Percentiles rank a stretch among this genome's conserved stretches.
Evolutionary conservation across 2,113 vertebrate genomes (phyloP).

Genomic region (Oophaga pumilio): DNA sequence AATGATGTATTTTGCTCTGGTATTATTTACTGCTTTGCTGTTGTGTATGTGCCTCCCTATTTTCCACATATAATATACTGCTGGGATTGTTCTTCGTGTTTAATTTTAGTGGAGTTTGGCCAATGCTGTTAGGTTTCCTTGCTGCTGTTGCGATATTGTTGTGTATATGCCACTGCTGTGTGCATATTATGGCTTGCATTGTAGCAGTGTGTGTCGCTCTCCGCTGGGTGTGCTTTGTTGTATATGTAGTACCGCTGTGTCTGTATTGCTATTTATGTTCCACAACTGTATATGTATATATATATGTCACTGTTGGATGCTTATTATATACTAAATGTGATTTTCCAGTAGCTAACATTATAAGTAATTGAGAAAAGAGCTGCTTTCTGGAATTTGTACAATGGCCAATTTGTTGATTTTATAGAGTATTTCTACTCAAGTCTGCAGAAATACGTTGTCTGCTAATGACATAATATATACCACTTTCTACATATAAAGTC

Average conservation of each 20-base stretch:
- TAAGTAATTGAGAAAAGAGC: conserved; percentile 11
- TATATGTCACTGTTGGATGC: conserved; percentile 6
- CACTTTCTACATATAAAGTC: too few species aligned
- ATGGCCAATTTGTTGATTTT: conserved; percentile 1
- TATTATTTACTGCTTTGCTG: not conserved
- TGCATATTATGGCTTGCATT: not conserved
- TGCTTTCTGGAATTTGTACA: not conserved
- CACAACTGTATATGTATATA: conserved; percentile 6
- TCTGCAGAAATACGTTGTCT: too few species aligned
- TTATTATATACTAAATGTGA: not conserved
- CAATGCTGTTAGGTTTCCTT: not conserved
- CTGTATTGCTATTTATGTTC: not conserved
- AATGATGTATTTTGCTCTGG: not conserved
- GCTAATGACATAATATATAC: not conserved
- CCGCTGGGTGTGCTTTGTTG: not conserved
- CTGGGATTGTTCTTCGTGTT: not conserved
- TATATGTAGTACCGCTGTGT: conserved; percentile 4
- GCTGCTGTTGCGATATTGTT: conserved; percentile 10
- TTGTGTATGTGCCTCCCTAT: not conserved
- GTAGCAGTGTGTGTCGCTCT: not conserved
- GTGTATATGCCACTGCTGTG: not conserved
- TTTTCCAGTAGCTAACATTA: conserved; percentile 1
- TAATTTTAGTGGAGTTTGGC: not conserved
- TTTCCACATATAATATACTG: not conserved
- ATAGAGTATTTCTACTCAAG: not conserved